Percentiles rank a stretch among this genome's conserved stretches.
Evolutionary conservation across 2,888 invertebrate species (phyloP).

Genomic region (Malthinus flaveolus): DNA sequence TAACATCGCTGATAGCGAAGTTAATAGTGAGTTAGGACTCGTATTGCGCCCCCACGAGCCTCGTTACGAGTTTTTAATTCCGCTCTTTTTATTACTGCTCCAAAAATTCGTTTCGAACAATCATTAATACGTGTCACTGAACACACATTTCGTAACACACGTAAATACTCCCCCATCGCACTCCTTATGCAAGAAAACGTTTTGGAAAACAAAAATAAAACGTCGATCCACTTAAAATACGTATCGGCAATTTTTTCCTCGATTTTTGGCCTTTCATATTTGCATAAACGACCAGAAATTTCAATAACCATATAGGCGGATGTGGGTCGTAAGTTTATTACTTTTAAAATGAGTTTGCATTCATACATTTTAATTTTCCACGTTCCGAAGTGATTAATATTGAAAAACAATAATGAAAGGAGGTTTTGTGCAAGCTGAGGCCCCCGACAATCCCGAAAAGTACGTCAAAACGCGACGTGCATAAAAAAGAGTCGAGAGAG

Average conservation of each 20-base stretch:
- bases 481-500: slow-evolving; percentile 1
- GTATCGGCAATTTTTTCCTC: slow-evolving; percentile 36
- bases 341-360: slow-evolving; percentile 44
- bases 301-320: slow-evolving; percentile 44
- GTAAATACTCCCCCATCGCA: slow-evolving; percentile 5
- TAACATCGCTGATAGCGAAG: slow-evolving; percentile 41
- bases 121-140: slow-evolving; percentile 45
- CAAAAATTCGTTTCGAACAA: slow-evolving; percentile 41
- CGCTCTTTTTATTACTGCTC: slow-evolving; percentile 47
- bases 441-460: neutral
- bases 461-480: neutral
- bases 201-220: neutral
- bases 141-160: slow-evolving; percentile 12
- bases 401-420: slow-evolving; percentile 18
- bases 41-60: slow-evolving; percentile 41
- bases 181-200: neutral
- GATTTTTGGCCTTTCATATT: slow-evolving; percentile 42
- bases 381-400: slow-evolving; percentile 21
- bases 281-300: slow-evolving; percentile 46
- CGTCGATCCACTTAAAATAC: slow-evolving; percentile 32
- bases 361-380: slow-evolving; percentile 41
- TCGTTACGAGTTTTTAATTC: slow-evolving; percentile 53
- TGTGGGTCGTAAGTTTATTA: slow-evolving; percentile 46
- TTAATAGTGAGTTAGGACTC: slow-evolving; percentile 46
- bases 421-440: slow-evolving; percentile 4